These are phyloP conservation scores for Cladopsammia gracilis DNA, from an alignment of 64 coral and sea anemone species.

Conservation along the genomic window DNA sequence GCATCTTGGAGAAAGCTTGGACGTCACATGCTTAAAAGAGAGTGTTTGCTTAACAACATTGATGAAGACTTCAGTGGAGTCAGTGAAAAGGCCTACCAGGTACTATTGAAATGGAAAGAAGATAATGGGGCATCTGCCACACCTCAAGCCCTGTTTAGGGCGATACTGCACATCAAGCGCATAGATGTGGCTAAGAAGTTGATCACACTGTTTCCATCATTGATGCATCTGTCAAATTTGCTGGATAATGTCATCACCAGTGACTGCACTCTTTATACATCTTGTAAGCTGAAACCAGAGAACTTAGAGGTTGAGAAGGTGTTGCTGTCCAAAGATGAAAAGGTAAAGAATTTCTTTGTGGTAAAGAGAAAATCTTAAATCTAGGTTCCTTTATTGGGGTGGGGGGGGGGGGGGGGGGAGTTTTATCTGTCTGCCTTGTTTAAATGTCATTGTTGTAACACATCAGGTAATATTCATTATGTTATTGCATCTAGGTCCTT, in stretches of 20 bases:
- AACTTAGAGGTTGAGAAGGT: conserved; percentile 17
- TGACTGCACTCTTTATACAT: background rate
- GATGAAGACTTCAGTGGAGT: conserved; percentile 79
- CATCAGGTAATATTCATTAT: background rate
- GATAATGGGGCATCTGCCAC: conserved; percentile 64
- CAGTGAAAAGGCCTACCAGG: conserved; percentile 84
- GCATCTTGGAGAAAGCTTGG: conserved; percentile 76
- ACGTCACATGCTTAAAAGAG: conserved; percentile 69
- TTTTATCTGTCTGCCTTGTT: no score
- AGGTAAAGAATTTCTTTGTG: background rate
- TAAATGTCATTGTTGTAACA: no score
- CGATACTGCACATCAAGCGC: conserved; percentile 58
- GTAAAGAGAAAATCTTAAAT: no score
- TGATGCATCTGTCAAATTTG: background rate
- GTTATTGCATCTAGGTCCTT: background rate
- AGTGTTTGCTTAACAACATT: conserved; percentile 85
- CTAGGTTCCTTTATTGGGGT: no score
- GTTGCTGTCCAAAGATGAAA: conserved; percentile 2
- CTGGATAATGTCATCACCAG: background rate
- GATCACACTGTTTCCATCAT: conserved; percentile 32
- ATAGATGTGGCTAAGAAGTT: conserved; percentile 78
- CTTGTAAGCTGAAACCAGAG: conserved; percentile 5
- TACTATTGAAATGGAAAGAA: conserved; percentile 84
- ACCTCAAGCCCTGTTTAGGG: conserved; percentile 32
- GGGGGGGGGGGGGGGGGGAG: no score